Evolutionary conservation across 2,797 vertebrate species (phyloP), one percentile per base, ranked within the genome.

Genomic region (Perodicticus potto): DNA sequence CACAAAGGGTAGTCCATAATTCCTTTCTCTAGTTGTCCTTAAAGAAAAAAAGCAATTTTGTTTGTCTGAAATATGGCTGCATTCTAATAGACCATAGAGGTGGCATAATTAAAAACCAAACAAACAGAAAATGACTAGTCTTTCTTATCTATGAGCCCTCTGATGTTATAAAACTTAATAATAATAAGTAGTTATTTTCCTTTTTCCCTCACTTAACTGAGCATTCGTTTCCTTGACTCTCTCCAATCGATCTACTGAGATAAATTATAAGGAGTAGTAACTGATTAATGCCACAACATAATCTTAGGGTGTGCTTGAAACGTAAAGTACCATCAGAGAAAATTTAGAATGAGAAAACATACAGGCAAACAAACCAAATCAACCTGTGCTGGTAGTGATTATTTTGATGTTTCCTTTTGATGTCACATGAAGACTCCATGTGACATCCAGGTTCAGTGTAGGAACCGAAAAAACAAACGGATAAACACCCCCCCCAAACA

Each of bases 341-440:
- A 55, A 81, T 49, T 93, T 93, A 80, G 73, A 89, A 73, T 73
- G 29, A 84, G n/a, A 34, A 84, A 92, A 13, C 19, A 77, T 49
- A 8, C 23, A 69, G 77, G 70, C 29, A 89, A 89, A 55, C 11
- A 88, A 17, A 77, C 23, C 84, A 63, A 81, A 32, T 73, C 53
- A 37, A 67, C 13, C 34, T 57, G 0, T n/a, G n/a, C n/a, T 74
- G 7, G 19, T 95, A 19, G 32, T 73, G 85, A 82, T 70, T 65
- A 84, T 83, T 67, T n/a, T 90, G 12, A n/a, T 20, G 6, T 45
- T 83, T 83, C 19, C 37, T 89, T 78, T n/a, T 37, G 49, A 61
- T 84, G 49, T 53, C 13, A 70, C 14, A 61, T 45, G 32, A 82
- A 43, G 27, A 23, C 49, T n/a, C 34, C 53, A 32, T 10, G 5